Conservation (phyloP, 2,113 vertebrate genomes). For the Neopipo cinnamomea region DNA sequence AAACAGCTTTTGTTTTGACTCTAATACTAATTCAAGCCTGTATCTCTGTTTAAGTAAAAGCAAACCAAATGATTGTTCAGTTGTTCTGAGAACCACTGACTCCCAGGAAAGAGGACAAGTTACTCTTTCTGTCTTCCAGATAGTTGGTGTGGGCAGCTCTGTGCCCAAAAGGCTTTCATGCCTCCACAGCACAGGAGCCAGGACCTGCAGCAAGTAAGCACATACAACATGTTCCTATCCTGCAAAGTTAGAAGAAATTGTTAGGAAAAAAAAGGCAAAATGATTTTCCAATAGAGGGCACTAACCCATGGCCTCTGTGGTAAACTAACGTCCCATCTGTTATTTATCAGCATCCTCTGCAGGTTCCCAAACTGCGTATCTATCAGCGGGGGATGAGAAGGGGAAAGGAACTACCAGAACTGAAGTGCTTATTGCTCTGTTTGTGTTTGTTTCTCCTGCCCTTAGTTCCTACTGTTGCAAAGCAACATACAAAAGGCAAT, state of each 20-base stretch:
- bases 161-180: background rate
- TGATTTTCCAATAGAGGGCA: background rate
- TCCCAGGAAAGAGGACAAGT: background rate
- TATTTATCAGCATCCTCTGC: background rate
- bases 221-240: background rate
- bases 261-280: background rate
- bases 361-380: background rate
- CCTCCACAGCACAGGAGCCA: background rate
- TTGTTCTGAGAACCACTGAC: background rate
- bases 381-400: background rate
- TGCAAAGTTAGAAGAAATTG: background rate
- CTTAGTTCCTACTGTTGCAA: background rate
- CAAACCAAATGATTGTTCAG: background rate
- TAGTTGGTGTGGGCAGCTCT: background rate
- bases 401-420: background rate
- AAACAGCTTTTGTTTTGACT: constrained; percentile 44
- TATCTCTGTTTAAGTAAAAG: constrained; percentile 9
- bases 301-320: background rate
- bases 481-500: background rate
- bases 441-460: background rate
- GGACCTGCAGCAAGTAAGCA: background rate
- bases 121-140: background rate
- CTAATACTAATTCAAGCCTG: background rate
- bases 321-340: background rate
- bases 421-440: background rate